A percentile compares a stretch with the other conserved stretches of the same genome.
These are phyloP conservation scores for Portunus trituberculatus DNA, from an alignment of 1,140 invertebrate species.

Conservation along the genomic window DNA sequence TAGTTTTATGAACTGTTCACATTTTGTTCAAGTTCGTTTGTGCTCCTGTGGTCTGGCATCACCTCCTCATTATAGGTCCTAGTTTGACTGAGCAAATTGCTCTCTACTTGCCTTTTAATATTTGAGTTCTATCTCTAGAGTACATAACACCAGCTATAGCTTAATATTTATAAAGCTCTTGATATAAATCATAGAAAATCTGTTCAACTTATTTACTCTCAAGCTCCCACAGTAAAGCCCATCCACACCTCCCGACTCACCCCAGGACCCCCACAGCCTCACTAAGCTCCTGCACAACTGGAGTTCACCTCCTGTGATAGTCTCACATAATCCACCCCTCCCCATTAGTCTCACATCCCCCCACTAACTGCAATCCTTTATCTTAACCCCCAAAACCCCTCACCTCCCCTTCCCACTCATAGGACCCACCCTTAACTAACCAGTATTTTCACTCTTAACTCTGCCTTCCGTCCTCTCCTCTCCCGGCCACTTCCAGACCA, in stretches of 20 bases:
- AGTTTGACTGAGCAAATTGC: not conserved
- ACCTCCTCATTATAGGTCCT: not conserved
- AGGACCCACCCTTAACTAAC: constrained; percentile 52
- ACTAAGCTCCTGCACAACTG: constrained; percentile 8
- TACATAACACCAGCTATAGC: not conserved
- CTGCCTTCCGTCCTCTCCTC: constrained; percentile 60
- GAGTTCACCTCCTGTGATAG: not conserved
- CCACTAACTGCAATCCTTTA: not conserved
- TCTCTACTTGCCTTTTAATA: not conserved
- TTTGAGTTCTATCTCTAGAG: not conserved
- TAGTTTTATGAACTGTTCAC: no score
- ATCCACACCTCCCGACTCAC: not conserved
- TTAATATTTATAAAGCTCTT: not conserved
- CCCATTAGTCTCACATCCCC: constrained; percentile 38
- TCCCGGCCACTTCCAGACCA: constrained; percentile 58
- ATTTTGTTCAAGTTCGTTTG: no score
- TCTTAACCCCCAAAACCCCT: constrained; percentile 5
- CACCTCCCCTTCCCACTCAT: not conserved
- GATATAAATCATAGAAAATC: not conserved
- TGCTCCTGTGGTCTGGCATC: not conserved
- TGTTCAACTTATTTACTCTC: not conserved
- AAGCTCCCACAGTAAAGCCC: not conserved
- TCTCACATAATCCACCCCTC: not conserved
- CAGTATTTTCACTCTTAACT: constrained; percentile 55
- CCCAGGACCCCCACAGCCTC: not conserved